Percentiles rank a stretch among this genome's conserved stretches.
Conservation (phyloP, 2,113 vertebrate species). For the Scomber japonicus region DNA sequence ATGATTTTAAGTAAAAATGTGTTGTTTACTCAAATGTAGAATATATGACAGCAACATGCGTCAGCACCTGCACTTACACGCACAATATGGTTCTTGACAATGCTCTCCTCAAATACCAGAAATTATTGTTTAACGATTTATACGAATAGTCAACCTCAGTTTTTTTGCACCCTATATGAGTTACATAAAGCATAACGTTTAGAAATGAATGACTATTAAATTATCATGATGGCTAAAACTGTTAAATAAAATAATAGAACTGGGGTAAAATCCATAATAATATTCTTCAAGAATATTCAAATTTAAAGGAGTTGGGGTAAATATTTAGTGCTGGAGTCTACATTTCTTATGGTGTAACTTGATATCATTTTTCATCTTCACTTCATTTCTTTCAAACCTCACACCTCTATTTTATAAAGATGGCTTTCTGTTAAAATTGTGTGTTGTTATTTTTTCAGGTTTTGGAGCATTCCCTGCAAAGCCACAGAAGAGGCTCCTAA, state of each 20-base stretch:
- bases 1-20: slow-evolving; percentile 42
- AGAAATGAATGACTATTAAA: neutral
- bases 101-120: neutral
- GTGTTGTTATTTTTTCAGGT: neutral
- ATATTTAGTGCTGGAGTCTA: neutral
- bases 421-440: neutral
- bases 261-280: neutral
- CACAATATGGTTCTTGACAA: slow-evolving; percentile 36
- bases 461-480: too few relatives aligned
- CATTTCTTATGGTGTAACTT: neutral
- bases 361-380: neutral
- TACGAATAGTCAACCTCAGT: neutral
- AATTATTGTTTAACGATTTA: slow-evolving; percentile 6
- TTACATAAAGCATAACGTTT: neutral
- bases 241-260: neutral
- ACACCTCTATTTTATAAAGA: neutral
- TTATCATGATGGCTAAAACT: neutral
- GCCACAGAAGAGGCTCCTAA: too few relatives aligned
- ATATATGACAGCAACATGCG: slow-evolving; percentile 33
- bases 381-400: neutral
- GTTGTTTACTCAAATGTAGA: slow-evolving; percentile 45
- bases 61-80: slow-evolving; percentile 34
- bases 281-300: too few relatives aligned
- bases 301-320: too few relatives aligned
- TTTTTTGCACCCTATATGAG: neutral